Percentiles rank a stretch among this genome's conserved stretches.
phyloP scores from a whole-genome alignment of 2,797 vertebrate species.

The Bryconaethiops microstoma region DNA sequence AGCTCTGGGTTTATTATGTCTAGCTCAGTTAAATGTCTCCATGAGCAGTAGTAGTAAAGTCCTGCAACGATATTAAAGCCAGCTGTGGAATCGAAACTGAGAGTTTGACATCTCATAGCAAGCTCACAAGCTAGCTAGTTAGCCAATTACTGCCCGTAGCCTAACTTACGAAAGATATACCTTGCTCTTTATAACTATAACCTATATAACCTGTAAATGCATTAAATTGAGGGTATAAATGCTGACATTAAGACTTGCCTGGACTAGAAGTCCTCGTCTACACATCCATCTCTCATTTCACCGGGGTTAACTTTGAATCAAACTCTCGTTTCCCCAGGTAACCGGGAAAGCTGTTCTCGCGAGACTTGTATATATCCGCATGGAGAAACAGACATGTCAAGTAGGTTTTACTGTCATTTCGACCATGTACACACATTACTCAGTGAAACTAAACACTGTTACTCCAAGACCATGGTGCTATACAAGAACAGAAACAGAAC shows the following conservation, averaged over 20 bases:
- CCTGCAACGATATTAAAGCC: neutral
- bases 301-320: constrained; percentile 55
- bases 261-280: neutral
- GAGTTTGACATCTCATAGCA: neutral
- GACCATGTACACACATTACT: too few species aligned
- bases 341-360: constrained; percentile 69
- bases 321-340: constrained; percentile 75
- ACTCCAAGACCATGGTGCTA: too few species aligned
- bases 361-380: constrained; percentile 59
- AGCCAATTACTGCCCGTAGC: neutral
- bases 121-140: neutral
- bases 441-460: too few species aligned
- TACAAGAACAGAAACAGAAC: too few species aligned
- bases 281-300: constrained; percentile 44
- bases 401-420: too few species aligned
- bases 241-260: neutral
- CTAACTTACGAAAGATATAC: neutral
- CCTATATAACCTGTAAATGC: neutral
- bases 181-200: neutral
- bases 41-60: too few species aligned
- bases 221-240: neutral
- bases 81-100: neutral
- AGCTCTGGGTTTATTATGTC: neutral
- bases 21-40: neutral
- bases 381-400: too few species aligned